Percentiles rank a stretch among this genome's conserved stretches.
Conservation (phyloP, 2,888 invertebrate genomes). For the Thymelicus sylvestris region DNA sequence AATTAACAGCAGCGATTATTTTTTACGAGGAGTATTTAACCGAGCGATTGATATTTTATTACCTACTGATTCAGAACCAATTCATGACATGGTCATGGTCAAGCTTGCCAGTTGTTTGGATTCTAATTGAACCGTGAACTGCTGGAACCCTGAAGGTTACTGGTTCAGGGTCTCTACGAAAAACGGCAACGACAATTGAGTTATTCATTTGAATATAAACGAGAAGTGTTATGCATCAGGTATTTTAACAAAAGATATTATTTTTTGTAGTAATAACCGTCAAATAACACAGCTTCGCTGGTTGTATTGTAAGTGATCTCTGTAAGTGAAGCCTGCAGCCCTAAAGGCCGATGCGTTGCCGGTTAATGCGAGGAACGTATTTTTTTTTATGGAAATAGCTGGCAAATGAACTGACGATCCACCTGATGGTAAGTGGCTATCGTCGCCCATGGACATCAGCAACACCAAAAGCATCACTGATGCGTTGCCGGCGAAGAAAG, state of each 20-base stretch:
- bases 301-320: no score
- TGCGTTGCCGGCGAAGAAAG: no score
- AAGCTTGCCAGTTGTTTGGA: slow-evolving; percentile 3
- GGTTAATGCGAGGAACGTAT: neutral
- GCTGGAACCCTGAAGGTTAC: slow-evolving; percentile 14
- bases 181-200: slow-evolving; percentile 15
- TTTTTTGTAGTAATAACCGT: neutral
- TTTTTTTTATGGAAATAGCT: no score
- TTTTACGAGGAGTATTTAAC: neutral
- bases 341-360: no score
- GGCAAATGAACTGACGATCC: no score
- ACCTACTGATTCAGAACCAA: slow-evolving; percentile 19
- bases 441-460: no score
- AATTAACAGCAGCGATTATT: neutral
- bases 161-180: slow-evolving; percentile 26
- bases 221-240: slow-evolving; percentile 21
- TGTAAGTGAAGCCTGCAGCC: no score
- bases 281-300: neutral
- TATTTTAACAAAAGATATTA: slow-evolving; percentile 13
- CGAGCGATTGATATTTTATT: slow-evolving; percentile 5
- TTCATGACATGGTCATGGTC: slow-evolving; percentile 24
- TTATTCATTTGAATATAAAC: slow-evolving; percentile 10
- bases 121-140: slow-evolving; percentile 26
- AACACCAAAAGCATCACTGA: no score
- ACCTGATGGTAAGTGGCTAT: no score